Base-by-base conservation (phyloP, 2,797 vertebrate species). In the Pogonophryne albipinna region DNA sequence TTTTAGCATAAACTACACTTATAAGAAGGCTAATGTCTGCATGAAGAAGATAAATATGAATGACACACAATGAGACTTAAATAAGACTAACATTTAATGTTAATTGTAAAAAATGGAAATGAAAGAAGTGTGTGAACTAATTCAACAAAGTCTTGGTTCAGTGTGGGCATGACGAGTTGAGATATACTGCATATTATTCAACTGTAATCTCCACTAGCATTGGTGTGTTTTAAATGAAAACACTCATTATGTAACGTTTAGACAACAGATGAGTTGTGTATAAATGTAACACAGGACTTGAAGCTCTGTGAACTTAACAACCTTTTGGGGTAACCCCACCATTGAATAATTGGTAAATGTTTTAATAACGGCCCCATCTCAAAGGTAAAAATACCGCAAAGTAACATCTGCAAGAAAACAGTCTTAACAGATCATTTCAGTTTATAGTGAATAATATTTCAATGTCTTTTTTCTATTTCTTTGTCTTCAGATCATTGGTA, bases 401-500 rank as follows among this genome's bases (percentile, higher is more conserved):
- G 55, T 3, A 20, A 58, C 19, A 55, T 6, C 23, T 9, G 19
- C n/a, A 34, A 59, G 9, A 41, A 17, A 16, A 42, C 27, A 8
- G 2, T 19, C 27, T 53, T 6, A 6, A 6, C 14, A 23, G 4
- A 41, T 65, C 0, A 47, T 47, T 58, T 71, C 15, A 66, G 9
- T 52, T 51, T 59, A 23, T 45, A 44, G 3, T 72, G 31, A 70
- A 72, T 41, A 12, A 0, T 75, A 0, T 67, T 9, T 71, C 27
- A 7, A 38, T 38, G 34, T 38, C 8, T 38, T 9, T 38, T 38
- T 38, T 9, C 34, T 38, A 9, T 19, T 7, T 79, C 0, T 89
- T 34, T 87, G 59, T 72, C 61, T 55, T 47, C 91, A 99, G 98
- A 92, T 99, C 62, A 98, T 99, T 2, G 98, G 98, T 38, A 95